Evolutionary conservation across 2,113 vertebrate species (phyloP).

Genomic region (Ceratotherium simum): DNA sequence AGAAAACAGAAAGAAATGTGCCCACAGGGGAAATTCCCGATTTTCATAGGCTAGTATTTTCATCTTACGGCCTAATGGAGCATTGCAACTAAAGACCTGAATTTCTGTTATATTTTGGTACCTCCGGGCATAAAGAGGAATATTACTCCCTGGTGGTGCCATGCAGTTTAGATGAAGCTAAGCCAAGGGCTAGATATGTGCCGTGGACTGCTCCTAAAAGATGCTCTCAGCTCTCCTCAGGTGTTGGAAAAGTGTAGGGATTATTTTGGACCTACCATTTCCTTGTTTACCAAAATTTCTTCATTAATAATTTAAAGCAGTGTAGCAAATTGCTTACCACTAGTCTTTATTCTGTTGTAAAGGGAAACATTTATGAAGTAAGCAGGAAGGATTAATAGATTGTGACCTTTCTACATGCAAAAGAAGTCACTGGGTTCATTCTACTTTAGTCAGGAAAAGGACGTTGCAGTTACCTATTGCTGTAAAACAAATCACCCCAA

Average conservation of each 20-base stretch:
- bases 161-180: background rate
- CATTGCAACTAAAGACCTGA: background rate
- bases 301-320: constrained; percentile 22
- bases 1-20: background rate
- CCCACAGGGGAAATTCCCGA: background rate
- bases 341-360: background rate
- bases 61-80: background rate
- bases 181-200: background rate
- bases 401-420: background rate
- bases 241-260: background rate
- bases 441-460: background rate
- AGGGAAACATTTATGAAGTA: background rate
- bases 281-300: background rate
- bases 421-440: background rate
- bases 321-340: background rate
- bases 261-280: background rate
- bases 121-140: background rate
- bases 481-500: background rate
- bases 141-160: background rate
- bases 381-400: background rate
- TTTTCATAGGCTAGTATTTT: background rate
- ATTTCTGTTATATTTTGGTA: constrained; percentile 40
- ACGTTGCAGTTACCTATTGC: background rate
- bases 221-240: background rate
- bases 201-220: background rate